Evolutionary conservation across 2,113 vertebrate species (phyloP).

Genomic region (Murina feae): DNA sequence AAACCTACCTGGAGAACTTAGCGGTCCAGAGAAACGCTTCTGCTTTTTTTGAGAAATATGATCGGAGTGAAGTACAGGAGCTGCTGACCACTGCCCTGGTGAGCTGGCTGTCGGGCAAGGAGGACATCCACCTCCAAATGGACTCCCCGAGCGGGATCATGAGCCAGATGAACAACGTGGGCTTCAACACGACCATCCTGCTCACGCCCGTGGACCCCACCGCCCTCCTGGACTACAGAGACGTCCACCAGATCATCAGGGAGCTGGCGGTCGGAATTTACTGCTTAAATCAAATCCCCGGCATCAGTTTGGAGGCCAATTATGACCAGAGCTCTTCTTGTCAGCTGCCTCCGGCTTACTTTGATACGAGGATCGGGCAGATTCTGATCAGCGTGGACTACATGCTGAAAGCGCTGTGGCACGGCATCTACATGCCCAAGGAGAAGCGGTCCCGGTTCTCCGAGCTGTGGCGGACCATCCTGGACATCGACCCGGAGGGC

Average conservation of each 20-base stretch:
- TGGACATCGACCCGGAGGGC: constrained; percentile 76
- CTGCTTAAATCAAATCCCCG: constrained; percentile 83
- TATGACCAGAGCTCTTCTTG: constrained; percentile 81
- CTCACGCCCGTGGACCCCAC: constrained; percentile 75
- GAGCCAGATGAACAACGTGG: constrained; percentile 76
- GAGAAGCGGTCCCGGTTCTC: constrained; percentile 79
- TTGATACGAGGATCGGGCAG: constrained; percentile 79
- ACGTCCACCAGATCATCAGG: constrained; percentile 82
- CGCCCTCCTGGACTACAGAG: constrained; percentile 77
- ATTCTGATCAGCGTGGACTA: constrained; percentile 80
- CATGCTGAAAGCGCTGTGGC: constrained; percentile 83
- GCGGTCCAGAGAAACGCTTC: constrained; percentile 77
- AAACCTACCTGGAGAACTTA: constrained; percentile 73
- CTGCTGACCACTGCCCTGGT: constrained; percentile 70
- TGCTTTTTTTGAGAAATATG: constrained; percentile 81
- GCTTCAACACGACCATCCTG: constrained; percentile 68
- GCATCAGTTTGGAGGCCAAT: constrained; percentile 78
- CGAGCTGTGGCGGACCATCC: constrained; percentile 80
- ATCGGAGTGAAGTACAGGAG: constrained; percentile 79
- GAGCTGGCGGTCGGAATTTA: constrained; percentile 82
- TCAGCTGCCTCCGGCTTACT: constrained; percentile 80
- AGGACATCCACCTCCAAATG: constrained; percentile 58
- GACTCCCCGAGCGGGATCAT: constrained; percentile 78
- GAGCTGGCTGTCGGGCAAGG: constrained; percentile 78
- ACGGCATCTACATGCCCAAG: constrained; percentile 78